phyloP scores from a whole-genome alignment of 2,113 vertebrate species.

The Corythoichthys intestinalis region DNA sequence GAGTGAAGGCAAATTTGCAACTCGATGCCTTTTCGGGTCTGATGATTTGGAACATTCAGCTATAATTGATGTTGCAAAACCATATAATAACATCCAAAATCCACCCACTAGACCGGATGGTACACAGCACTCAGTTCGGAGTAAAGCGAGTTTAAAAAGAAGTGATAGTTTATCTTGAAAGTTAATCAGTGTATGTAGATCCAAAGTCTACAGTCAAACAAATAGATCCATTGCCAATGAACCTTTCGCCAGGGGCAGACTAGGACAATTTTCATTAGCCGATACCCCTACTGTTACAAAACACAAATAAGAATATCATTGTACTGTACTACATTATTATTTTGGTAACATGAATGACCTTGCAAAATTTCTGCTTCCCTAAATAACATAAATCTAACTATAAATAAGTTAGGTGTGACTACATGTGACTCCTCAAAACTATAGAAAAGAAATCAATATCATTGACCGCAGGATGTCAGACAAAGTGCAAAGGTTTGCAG shows the following conservation, averaged over 20 bases:
- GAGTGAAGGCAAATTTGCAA: background rate
- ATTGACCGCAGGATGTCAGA: constrained; percentile 30
- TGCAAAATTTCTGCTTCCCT: background rate
- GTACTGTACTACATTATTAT: background rate
- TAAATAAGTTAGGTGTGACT: background rate
- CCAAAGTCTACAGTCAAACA: constrained; percentile 62
- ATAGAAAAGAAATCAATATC: constrained; percentile 38
- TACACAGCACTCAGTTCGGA: constrained; percentile 2
- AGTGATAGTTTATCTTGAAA: constrained; percentile 15
- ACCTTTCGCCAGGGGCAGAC: constrained; percentile 3
- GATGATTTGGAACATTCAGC: background rate
- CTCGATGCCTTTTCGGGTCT: background rate
- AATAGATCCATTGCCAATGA: constrained; percentile 53
- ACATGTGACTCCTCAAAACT: background rate
- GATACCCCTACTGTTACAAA: background rate
- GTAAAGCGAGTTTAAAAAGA: background rate
- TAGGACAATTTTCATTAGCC: background rate
- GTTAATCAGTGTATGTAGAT: constrained; percentile 24
- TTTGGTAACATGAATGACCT: background rate
- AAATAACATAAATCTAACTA: background rate
- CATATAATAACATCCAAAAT: background rate
- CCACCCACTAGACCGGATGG: background rate
- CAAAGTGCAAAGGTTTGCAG: constrained; percentile 20
- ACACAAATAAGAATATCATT: too few species aligned
- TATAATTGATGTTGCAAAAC: too few species aligned